Evolutionary conservation across 2,888 invertebrate genomes (phyloP), one percentile per base, ranked within the genome.

Genomic region (Xestia rhomboidea): DNA sequence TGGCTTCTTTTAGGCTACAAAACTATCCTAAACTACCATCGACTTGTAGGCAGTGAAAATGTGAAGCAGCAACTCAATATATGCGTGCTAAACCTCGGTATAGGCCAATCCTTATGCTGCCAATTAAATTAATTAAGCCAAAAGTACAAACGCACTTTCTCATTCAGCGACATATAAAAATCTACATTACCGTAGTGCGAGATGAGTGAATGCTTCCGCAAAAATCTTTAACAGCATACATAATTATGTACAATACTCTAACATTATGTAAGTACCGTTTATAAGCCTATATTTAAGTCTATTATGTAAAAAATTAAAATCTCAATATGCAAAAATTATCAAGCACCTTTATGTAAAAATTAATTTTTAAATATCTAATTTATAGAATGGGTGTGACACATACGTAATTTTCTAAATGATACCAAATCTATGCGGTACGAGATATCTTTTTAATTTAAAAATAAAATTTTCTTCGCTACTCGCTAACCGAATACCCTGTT

Each of bases 401-500:
- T 71, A 76, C 34, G 64, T 71, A 64, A 44, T 66, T 62, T 79
- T 80, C 75, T 83, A 79, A 84, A 77, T 77, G 44, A 80, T 86
- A 79, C 60, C 78, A 83, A 79, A 76, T 80, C 75, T 88, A 84
- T 71, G 69, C 73, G 77, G 71, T 72, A 79, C 77, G 57, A 76
- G 74, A 76, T 63, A 57, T 67, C 41, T 77, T 63, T 72, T 84
- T 81, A 62, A 62, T 68, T 81, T 72, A 77, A 82, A 87, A 86
- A 87, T 81, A 85, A 88, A 73, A 72, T 83, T 83, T 82, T 87
- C 77, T 77, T 74, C 76, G 81, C 88, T 92, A 91, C 83, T 86
- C 89, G 89, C 88, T 91, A 89, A 89, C 89, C 82, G 77, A 90
- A 90, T 94, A 94, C 93, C 94, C 94, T 94, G 93, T 93, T 83